These are phyloP conservation scores for Pristionchus mayeri DNA, from an alignment of 2,888 invertebrate species.

Conservation along the genomic window DNA sequence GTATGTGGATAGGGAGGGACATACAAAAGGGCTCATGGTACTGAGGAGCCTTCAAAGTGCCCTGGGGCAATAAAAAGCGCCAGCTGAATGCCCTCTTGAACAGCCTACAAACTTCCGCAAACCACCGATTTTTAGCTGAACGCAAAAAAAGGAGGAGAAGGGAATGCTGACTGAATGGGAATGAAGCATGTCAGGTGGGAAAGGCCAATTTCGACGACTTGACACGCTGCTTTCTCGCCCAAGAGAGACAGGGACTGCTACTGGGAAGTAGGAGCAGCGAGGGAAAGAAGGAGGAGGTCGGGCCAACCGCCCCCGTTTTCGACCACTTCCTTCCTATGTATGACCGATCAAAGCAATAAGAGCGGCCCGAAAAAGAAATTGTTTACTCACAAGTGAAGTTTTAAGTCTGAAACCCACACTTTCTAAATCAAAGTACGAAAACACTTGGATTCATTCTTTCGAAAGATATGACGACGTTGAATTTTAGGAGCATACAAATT, in stretches of 20 bases:
- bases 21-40: constrained; percentile 15
- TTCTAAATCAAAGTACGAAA: too few species aligned
- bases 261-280: constrained; percentile 53
- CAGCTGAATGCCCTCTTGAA: constrained; percentile 12
- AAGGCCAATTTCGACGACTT: not conserved
- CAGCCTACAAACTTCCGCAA: not conserved
- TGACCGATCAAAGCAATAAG: too few species aligned
- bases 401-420: too few species aligned
- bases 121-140: not conserved
- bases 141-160: not conserved
- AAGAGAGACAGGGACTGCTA: not conserved
- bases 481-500: too few species aligned
- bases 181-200: not conserved
- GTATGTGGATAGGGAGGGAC: not conserved
- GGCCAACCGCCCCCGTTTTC: not conserved
- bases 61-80: constrained; percentile 5
- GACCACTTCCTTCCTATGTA: not conserved
- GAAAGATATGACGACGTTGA: too few species aligned
- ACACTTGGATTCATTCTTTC: too few species aligned
- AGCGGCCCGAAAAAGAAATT: too few species aligned
- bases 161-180: not conserved
- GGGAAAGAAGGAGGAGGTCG: not conserved
- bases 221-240: constrained; percentile 2
- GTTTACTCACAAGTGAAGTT: too few species aligned
- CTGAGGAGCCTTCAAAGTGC: not conserved